These are phyloP conservation scores for Sthenelais limicola DNA, from an alignment of 2,888 invertebrate species.

Conservation along the genomic window DNA sequence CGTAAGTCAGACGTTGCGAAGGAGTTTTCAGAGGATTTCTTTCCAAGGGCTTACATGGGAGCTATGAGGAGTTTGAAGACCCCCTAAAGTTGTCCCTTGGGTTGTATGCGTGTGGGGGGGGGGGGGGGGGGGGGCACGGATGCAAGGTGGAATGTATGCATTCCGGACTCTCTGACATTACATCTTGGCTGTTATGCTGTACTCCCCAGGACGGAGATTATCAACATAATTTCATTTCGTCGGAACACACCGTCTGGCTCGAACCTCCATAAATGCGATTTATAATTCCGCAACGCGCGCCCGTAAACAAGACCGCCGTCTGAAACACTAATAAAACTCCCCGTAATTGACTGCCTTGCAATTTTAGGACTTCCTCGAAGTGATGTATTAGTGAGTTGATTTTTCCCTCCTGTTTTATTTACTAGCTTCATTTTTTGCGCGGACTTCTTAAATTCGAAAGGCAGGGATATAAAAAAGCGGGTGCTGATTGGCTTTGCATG, in stretches of 20 bases:
- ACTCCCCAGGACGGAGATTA: no score
- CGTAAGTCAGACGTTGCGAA: no score
- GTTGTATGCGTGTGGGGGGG: no score
- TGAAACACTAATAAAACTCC: slow-evolving; percentile 28
- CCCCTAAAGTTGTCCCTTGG: no score
- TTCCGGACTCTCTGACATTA: no score
- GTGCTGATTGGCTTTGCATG: no score
- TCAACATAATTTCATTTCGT: slow-evolving; percentile 34
- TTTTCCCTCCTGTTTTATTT: slow-evolving; percentile 9
- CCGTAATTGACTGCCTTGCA: slow-evolving; percentile 27
- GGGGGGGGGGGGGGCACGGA: no score
- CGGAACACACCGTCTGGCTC: slow-evolving; percentile 32
- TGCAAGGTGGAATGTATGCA: no score
- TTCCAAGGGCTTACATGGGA: no score
- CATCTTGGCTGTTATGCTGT: no score
- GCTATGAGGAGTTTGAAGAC: no score
- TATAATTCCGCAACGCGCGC: slow-evolving; percentile 5
- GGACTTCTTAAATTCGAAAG: slow-evolving; percentile 1
- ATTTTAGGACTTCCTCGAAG: slow-evolving; percentile 24
- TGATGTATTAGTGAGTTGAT: slow-evolving; percentile 10
- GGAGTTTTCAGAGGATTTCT: no score
- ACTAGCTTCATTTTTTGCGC: not conserved
- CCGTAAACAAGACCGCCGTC: slow-evolving; percentile 22
- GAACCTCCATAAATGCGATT: slow-evolving; percentile 29
- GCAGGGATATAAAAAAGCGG: slow-evolving; percentile 13